Percentiles rank a stretch among this genome's conserved stretches.
These are phyloP conservation scores for Clytia hemisphaerica DNA, from an alignment of 30 jellyfish, hydroid and myxozoan genomes.

Conservation along the genomic window DNA sequence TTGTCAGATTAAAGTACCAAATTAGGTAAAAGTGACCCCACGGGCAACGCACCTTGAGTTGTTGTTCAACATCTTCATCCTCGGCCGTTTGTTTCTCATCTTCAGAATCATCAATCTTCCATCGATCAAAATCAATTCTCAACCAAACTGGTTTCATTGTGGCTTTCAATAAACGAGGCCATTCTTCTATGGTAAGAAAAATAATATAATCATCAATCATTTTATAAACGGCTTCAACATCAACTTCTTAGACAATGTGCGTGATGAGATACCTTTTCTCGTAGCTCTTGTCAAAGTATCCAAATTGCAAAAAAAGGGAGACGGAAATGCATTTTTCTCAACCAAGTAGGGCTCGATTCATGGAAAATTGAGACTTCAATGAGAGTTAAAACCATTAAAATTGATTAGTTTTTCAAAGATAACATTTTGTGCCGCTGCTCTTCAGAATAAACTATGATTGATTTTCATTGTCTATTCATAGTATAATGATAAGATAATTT, in stretches of 20 bases:
- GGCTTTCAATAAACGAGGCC: conserved; percentile 71
- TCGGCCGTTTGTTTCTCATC: conserved; percentile 20
- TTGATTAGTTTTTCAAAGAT: too few relatives aligned
- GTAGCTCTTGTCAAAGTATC: too few relatives aligned
- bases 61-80: conserved; percentile 24
- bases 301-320: neutral
- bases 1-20: too few relatives aligned
- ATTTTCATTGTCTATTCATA: too few relatives aligned
- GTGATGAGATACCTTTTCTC: too few relatives aligned
- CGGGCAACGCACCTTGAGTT: conserved; percentile 6
- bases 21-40: neutral
- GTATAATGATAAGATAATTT: too few relatives aligned
- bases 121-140: conserved; percentile 81
- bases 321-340: neutral
- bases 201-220: neutral
- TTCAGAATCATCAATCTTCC: conserved; percentile 69
- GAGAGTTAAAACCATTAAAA: too few relatives aligned
- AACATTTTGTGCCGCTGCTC: too few relatives aligned
- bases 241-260: too few relatives aligned
- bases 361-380: neutral
- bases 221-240: too few relatives aligned
- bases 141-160: conserved; percentile 91
- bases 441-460: too few relatives aligned
- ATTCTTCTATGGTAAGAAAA: conserved; percentile 23
- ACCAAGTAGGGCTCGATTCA: neutral